phyloP scores from a whole-genome alignment of 2,113 vertebrate species.

The Menura novaehollandiae region DNA sequence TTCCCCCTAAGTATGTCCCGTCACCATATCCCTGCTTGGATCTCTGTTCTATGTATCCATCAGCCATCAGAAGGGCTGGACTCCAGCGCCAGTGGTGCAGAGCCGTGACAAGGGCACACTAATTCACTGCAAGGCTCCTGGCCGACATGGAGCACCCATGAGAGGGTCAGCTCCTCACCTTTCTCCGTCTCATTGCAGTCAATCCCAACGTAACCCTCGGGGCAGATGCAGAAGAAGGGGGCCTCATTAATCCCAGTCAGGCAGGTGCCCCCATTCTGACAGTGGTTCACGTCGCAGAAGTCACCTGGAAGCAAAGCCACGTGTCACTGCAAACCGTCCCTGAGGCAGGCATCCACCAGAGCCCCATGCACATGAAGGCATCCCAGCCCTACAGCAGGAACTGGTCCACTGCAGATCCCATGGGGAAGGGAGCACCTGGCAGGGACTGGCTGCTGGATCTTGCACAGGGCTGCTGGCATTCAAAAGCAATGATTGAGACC shows the following conservation, averaged over 20 bases:
- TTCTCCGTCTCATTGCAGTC: conserved; percentile 86
- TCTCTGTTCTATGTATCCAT: not conserved
- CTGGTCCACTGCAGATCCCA: not conserved
- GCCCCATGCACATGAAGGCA: rapidly evolving
- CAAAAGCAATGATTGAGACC: not conserved
- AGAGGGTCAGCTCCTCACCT: conserved; percentile 70
- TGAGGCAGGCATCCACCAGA: not conserved
- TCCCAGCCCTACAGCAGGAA: not conserved
- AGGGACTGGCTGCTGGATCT: not conserved
- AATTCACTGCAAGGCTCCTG: not conserved
- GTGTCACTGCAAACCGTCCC: not conserved
- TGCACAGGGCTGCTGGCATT: rapidly evolving
- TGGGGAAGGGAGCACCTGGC: not conserved
- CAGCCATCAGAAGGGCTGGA: not conserved
- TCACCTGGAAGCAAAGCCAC: conserved; percentile 74
- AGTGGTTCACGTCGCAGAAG: conserved; percentile 83
- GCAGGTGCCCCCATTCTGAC: conserved; percentile 90
- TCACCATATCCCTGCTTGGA: not conserved
- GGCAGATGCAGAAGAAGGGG: conserved; percentile 88
- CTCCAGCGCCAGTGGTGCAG: not conserved
- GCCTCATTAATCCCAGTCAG: conserved; percentile 75
- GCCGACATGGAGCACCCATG: rapidly evolving
- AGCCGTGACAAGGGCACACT: rapidly evolving
- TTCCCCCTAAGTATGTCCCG: rapidly evolving
- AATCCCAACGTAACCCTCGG: conserved; percentile 83